Base-by-base conservation (phyloP, 2,888 invertebrate species). In the Scrobipalpa costella region DNA sequence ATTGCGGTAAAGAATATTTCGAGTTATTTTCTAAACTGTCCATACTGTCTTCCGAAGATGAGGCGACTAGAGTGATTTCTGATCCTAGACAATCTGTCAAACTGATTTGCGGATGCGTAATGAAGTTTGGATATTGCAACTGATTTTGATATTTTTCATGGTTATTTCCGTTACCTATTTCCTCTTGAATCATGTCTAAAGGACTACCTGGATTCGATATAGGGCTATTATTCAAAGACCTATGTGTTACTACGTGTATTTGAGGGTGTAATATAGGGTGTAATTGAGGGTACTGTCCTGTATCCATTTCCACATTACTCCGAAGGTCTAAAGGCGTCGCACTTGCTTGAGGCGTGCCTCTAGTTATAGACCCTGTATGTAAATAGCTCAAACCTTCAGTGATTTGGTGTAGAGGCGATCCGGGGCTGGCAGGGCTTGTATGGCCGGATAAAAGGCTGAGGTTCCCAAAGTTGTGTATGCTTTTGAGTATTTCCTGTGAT, bases 1-100 rank as follows among this genome's bases (percentile, higher is more conserved):
- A 95, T 64, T 93, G 93, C 0, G 94, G 94, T 13, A 93, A 78
- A 0, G 92, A 79, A 64, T 91, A 90, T 40, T 85, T 88, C 0
- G 85, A 69, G 62, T 92, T 93, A 64, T 93, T 93, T 63, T 95
- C 95, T 50, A 95, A 78, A 58, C 95, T 94, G 61, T 95, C 95
- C 85, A 94, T 94, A 57, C 94, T 94, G 66, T 95, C 95, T 67
- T 94, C 94, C 0, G 95, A 95, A 0, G 95, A 95, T 0, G 96
- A 95, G 0, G 95, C 96, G 0, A 96, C 95, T 1, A 96, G 78
- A 0, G 96, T 96, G 0, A 96, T 94, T 84, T 96, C 96, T 7
- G 95, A 96, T 0, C 98, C 98, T 62, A 96, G 92, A 62, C 98
- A 97, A 80, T 98, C 98, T 0, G 98, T 98, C 9, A 98, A 93